Evolutionary conservation across 2,113 vertebrate species (phyloP).

Genomic region (Dolichotis patagonum): DNA sequence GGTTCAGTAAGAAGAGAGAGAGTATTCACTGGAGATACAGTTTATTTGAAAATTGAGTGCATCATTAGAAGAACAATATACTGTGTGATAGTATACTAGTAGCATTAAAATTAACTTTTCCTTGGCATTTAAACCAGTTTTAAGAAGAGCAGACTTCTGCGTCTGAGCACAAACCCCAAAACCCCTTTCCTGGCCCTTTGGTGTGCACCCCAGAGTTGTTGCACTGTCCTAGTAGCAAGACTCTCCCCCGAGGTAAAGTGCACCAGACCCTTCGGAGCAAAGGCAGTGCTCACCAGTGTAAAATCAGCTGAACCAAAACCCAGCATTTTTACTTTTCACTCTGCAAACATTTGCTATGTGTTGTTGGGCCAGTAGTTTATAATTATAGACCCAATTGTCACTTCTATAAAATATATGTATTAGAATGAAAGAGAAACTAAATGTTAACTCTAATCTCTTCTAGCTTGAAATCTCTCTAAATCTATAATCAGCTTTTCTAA

Average conservation of each 20-base stretch:
- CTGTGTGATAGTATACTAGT: neutral
- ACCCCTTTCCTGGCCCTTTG: neutral
- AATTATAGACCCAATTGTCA: neutral
- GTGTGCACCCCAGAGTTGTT: neutral
- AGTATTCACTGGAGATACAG: neutral
- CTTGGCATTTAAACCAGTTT: neutral
- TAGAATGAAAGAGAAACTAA: neutral
- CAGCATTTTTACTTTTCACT: neutral
- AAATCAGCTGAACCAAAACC: neutral
- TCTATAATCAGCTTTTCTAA: neutral
- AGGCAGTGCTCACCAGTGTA: neutral
- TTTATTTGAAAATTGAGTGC: neutral
- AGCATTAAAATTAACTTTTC: neutral
- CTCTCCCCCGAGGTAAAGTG: neutral
- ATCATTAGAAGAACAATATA: neutral
- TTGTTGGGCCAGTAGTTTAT: neutral
- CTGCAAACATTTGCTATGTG: neutral
- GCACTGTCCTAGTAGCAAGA: neutral
- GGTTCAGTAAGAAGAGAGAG: neutral
- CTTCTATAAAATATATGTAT: neutral
- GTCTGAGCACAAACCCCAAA: neutral
- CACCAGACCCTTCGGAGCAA: neutral
- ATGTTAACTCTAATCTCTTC: neutral
- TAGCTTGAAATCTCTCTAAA: neutral
- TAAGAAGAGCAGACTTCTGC: neutral